These are phyloP conservation scores for Gobionotothen gibberifrons DNA, from an alignment of 2,797 vertebrate species.

Conservation along the genomic window DNA sequence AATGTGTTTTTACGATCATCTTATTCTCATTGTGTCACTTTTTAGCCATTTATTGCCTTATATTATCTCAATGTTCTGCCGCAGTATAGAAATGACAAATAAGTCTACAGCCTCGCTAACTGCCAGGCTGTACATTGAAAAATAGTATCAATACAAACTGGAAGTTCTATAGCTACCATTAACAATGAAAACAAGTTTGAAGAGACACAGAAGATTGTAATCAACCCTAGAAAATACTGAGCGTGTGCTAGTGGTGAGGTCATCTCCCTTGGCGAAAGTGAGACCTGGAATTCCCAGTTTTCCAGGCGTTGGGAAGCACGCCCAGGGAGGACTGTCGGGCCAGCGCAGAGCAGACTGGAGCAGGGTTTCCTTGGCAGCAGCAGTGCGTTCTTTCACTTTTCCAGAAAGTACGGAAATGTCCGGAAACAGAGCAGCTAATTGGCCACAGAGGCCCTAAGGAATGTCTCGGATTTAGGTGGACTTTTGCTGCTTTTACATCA, in stretches of 20 bases:
- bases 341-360: constrained; percentile 58
- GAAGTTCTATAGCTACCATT: neutral
- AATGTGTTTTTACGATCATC: neutral
- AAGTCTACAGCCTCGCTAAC: no score
- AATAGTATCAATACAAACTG: no score
- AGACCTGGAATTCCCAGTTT: constrained; percentile 76
- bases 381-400: constrained; percentile 67
- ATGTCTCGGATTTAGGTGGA: constrained; percentile 67
- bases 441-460: constrained; percentile 68
- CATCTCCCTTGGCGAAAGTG: constrained; percentile 62
- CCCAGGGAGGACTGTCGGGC: constrained; percentile 57
- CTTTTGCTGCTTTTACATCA: constrained; percentile 71
- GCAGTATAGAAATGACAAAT: no score
- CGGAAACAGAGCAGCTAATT: constrained; percentile 74
- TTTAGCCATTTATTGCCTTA: no score
- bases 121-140: no score
- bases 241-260: constrained; percentile 54
- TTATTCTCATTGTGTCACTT: no score
- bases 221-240: constrained; percentile 51
- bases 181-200: constrained; percentile 21
- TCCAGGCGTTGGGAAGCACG: constrained; percentile 68
- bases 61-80: no score
- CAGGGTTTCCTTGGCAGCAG: constrained; percentile 76
- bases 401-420: constrained; percentile 75
- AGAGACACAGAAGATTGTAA: constrained; percentile 33